Base-by-base conservation (phyloP, 2,113 vertebrate species). In the Oryzias celebensis region DNA sequence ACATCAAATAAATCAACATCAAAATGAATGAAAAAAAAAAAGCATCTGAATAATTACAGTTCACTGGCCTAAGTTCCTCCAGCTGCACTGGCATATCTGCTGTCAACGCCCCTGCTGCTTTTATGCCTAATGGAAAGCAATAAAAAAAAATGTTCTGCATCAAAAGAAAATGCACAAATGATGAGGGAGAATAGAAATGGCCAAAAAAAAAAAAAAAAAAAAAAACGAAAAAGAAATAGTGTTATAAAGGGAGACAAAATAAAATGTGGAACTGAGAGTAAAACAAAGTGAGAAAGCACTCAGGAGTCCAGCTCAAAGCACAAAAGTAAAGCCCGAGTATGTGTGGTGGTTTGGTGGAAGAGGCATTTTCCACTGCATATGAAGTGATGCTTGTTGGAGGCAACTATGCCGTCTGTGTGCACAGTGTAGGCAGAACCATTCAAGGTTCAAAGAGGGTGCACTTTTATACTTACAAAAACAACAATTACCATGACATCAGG, bases 281-380 rank as follows among this genome's bases (percentile, higher is more conserved):
- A 78, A 81, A 85, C 59, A 80, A 80, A 82, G 74, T 78, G 76
- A 83, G 69, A 78, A 78, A 79, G 79, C 70, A 81, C 75, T 82
- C 66, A 73, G 65, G 69, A 71, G 61, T 76, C 61, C 65, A 72
- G 81, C 79, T 77, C 75, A 75, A 81, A 79, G 75, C 67, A 76
- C 75, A 76, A 73, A 77, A 57, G 76, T 72, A 78, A 46, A 64
- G 66, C 65, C 41, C 72, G 43, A 70, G 57, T 59, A 46, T 65
- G 59, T 22, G 62, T 48, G 43, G 46, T 58, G 52, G 62, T 54
- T 61, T 54, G 58, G 61, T 62, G 74, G 73, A 69, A 62, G 57
- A 73, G 78, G 55, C 48, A 77, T 67, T 79, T 82, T 60, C 81
- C 79, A 61, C 62, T 66, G 68, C 75, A 78, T 69, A 58, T 51